These are phyloP conservation scores for Nycticorax nycticorax DNA, from an alignment of 2,113 vertebrate species.

Conservation along the genomic window DNA sequence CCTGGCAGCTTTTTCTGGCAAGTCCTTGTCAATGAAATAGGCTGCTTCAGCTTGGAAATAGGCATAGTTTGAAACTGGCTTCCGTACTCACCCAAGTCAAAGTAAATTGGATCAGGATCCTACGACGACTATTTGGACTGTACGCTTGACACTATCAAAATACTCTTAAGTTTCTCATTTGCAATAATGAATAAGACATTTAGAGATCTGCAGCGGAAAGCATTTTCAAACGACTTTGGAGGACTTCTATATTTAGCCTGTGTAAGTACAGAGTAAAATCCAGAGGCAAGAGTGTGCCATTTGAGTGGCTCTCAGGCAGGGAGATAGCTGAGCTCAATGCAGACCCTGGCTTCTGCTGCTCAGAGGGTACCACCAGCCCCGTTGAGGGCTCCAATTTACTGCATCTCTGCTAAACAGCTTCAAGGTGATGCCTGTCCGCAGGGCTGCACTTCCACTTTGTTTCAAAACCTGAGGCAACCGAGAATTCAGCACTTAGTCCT, in stretches of 20 bases:
- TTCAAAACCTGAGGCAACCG: background rate
- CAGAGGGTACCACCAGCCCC: background rate
- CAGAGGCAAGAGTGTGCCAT: background rate
- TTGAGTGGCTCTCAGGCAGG: background rate
- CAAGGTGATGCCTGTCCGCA: background rate
- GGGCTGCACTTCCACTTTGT: background rate
- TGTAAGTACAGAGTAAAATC: background rate
- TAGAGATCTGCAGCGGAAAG: background rate
- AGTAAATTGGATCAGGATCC: background rate
- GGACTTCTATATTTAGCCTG: background rate
- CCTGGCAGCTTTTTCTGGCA: background rate
- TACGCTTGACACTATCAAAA: background rate
- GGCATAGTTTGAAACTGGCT: background rate
- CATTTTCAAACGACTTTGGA: background rate
- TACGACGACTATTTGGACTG: background rate
- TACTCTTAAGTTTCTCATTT: background rate
- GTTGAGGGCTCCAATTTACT: background rate
- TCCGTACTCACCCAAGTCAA: background rate
- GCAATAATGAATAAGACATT: background rate
- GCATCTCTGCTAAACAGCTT: background rate
- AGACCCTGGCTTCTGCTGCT: background rate
- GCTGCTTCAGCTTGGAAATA: background rate
- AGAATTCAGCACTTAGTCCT: background rate
- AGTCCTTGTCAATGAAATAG: background rate
- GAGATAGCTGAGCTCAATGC: background rate